Base-by-base conservation (phyloP, 2,888 invertebrate species). In the Eremobia ochroleuca region DNA sequence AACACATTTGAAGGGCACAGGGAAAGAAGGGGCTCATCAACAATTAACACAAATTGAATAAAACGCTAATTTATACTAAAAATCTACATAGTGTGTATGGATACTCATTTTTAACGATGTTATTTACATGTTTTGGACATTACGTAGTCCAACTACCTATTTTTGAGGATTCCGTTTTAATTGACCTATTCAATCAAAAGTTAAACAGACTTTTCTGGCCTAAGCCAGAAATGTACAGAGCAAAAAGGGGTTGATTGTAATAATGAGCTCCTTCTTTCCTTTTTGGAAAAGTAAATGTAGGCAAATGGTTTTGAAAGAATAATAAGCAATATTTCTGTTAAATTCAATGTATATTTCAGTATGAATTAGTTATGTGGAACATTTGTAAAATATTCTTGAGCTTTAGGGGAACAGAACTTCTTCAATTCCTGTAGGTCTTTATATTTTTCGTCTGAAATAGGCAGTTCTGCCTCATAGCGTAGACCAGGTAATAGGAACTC, bases 341-440 rank as follows among this genome's bases (percentile, higher is more conserved):
- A 65, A 65, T 43, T 55, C 73, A 73, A 65, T 58, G 55, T 65
- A 64, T 64, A 64, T 72, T 72, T 72, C 55, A 52, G 72, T 64
- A 65, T 65, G 55, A 31, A 58, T 73, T 77, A 79, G 46, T 78
- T 73, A 78, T 78, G 78, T 61, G 55, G 62, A 72, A 77, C 40
- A 72, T 79, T 75, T 61, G 75, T 75, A 71, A 70, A 79, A 79
- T 79, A 79, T 70, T 59, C 61, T 72, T 66, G 52, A 71, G 66
- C 66, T 66, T 66, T 49, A 66, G 66, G 66, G 66, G 66, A 66
- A 49, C 66, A 49, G 61, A 79, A 79, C 71, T 74, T 74, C 69
- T 71, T 79, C 69, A 79, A 67, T 64, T 67, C 67, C 74, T 75
- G 67, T 65, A 79, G 75, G 71, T 79, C 75, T 62, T 73, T 75